Evolutionary conservation across 2,888 invertebrate species (phyloP).

Genomic region (Hartigia nigra): DNA sequence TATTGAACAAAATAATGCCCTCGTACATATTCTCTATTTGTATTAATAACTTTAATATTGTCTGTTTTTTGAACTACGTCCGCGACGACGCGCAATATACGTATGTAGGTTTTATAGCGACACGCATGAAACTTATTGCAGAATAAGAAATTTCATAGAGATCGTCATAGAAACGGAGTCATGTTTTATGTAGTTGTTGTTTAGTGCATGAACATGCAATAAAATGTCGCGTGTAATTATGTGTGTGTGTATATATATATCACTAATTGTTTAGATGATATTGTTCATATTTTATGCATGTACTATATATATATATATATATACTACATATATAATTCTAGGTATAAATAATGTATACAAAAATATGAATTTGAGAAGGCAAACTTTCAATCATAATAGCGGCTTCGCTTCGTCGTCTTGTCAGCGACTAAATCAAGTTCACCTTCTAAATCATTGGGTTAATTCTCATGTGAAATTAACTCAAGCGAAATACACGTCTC

Average conservation of each 20-base stretch:
- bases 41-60: slow-evolving; percentile 37
- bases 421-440: not conserved
- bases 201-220: not conserved
- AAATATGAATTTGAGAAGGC: slow-evolving; percentile 64
- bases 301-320: slow-evolving; percentile 27
- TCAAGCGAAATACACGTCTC: slow-evolving; percentile 14
- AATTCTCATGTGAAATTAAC: slow-evolving; percentile 13
- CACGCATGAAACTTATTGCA: not conserved
- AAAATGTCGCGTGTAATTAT: not conserved
- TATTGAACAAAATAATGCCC: slow-evolving; percentile 20
- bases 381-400: slow-evolving; percentile 48
- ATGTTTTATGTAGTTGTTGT: not conserved
- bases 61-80: slow-evolving; percentile 47
- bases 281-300: slow-evolving; percentile 9
- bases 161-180: not conserved
- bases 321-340: slow-evolving; percentile 39
- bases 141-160: not conserved
- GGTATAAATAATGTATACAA: slow-evolving; percentile 62
- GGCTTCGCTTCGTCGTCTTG: not conserved
- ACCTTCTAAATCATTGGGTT: slow-evolving; percentile 5
- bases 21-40: slow-evolving; percentile 20
- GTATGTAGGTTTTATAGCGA: slow-evolving; percentile 19
- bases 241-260: not conserved
- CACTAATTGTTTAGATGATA: slow-evolving; percentile 25
- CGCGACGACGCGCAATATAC: slow-evolving; percentile 27